Conservation (phyloP, 1,140 invertebrate species). For the Drosophila pectinifera region DNA sequence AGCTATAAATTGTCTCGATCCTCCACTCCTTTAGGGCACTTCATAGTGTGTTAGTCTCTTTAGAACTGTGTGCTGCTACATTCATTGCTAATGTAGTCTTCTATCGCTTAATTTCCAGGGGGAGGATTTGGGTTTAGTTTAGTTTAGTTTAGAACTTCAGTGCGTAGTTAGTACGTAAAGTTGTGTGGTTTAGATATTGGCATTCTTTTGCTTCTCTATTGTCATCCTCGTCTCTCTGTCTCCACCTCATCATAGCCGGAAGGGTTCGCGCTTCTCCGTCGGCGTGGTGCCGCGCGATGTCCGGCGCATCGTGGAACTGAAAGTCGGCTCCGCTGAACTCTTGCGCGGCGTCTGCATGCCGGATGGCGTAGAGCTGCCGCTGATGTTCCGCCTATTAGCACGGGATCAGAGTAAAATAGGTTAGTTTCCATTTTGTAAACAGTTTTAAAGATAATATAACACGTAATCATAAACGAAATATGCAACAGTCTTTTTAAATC, state of each 20-base stretch:
- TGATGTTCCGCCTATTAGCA: slow-evolving; percentile 73
- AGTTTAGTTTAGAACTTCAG: slow-evolving; percentile 72
- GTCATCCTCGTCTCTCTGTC: neutral
- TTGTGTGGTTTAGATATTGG: slow-evolving; percentile 60
- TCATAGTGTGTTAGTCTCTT: slow-evolving; percentile 39
- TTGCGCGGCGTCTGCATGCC: slow-evolving; percentile 84
- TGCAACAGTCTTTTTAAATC: slow-evolving; percentile 12
- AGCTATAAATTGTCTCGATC: slow-evolving; percentile 54
- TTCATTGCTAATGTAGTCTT: slow-evolving; percentile 65
- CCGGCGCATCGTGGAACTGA: slow-evolving; percentile 78
- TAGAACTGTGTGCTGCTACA: slow-evolving; percentile 59
- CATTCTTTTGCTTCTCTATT: slow-evolving; percentile 45
- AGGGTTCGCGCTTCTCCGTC: slow-evolving; percentile 88
- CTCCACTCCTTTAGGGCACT: slow-evolving; percentile 44
- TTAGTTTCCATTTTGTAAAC: neutral
- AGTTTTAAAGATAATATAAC: slow-evolving; percentile 6
- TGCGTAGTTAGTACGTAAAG: slow-evolving; percentile 70
- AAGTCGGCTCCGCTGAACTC: slow-evolving; percentile 80
- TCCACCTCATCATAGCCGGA: slow-evolving; percentile 88
- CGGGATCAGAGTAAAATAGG: neutral
- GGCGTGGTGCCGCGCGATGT: slow-evolving; percentile 87
- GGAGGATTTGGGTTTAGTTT: slow-evolving; percentile 14
- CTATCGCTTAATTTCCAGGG: slow-evolving; percentile 18
- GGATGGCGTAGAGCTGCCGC: slow-evolving; percentile 83
- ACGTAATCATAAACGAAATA: slow-evolving; percentile 25